Conservation (phyloP, 2,888 invertebrate species). For the Amitus sp. region DNA sequence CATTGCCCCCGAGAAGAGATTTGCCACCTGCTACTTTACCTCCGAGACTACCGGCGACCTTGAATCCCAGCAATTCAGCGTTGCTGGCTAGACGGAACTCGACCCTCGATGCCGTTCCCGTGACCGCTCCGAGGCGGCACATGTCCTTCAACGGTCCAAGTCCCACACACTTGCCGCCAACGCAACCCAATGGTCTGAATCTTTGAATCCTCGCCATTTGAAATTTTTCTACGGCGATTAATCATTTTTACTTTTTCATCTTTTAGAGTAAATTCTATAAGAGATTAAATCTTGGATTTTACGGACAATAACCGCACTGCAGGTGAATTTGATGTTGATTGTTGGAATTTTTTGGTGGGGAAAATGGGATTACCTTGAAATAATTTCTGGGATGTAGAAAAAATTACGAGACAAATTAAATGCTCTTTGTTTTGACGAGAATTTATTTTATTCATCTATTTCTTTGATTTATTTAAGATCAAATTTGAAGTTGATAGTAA, state of each 20-base stretch:
- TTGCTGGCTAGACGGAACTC: conserved; percentile 61
- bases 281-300: conserved; percentile 12
- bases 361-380: too few relatives aligned
- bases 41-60: conserved; percentile 55
- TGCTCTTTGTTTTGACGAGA: too few relatives aligned
- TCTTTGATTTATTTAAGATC: too few relatives aligned
- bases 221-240: too few relatives aligned
- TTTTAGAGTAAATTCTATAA: neutral
- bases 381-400: too few relatives aligned
- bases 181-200: conserved; percentile 59
- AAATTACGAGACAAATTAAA: too few relatives aligned
- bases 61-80: conserved; percentile 59
- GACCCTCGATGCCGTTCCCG: conserved; percentile 55
- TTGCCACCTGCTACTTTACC: conserved; percentile 54
- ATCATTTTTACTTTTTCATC: too few relatives aligned
- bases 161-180: conserved; percentile 58
- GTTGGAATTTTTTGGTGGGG: conserved; percentile 27
- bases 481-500: too few relatives aligned
- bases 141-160: conserved; percentile 64
- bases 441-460: too few relatives aligned
- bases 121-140: conserved; percentile 54
- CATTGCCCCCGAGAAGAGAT: conserved; percentile 71
- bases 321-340: conserved; percentile 29
- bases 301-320: conserved; percentile 19
- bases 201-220: conserved; percentile 5